Conservation (phyloP, 1,140 invertebrate genomes). For the Drosophila ogumai region DNA sequence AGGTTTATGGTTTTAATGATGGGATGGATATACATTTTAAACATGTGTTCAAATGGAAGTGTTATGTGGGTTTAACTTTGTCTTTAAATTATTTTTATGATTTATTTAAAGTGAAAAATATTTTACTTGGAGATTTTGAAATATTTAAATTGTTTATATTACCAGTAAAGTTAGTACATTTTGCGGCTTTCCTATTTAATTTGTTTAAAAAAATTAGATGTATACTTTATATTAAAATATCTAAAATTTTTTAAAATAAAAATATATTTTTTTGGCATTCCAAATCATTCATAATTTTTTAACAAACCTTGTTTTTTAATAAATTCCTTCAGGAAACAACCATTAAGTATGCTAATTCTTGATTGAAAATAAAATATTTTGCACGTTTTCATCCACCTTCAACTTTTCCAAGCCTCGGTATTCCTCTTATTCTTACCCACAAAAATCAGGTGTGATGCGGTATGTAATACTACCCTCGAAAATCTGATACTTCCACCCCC, state of each 20-base stretch:
- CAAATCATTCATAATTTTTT: neutral
- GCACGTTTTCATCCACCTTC: slow-evolving; percentile 24
- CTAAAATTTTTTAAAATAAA: too few species aligned
- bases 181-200: too few species aligned
- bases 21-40: neutral
- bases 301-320: neutral
- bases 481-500: slow-evolving; percentile 12
- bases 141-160: neutral
- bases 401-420: neutral
- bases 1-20: neutral
- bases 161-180: too few species aligned
- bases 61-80: neutral
- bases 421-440: slow-evolving; percentile 28
- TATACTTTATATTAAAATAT: too few species aligned
- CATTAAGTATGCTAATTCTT: slow-evolving; percentile 19
- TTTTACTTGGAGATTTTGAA: neutral
- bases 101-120: neutral
- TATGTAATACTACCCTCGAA: slow-evolving; percentile 44
- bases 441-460: slow-evolving; percentile 53
- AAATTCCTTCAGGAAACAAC: neutral
- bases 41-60: slow-evolving; percentile 1
- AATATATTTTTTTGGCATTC: too few species aligned
- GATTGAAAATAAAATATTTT: slow-evolving; percentile 26
- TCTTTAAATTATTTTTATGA: neutral
- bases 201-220: too few species aligned